A percentile compares a stretch with the other conserved stretches of the same genome.
Conservation (phyloP, 2,113 vertebrate species). For the Martes martes region DNA sequence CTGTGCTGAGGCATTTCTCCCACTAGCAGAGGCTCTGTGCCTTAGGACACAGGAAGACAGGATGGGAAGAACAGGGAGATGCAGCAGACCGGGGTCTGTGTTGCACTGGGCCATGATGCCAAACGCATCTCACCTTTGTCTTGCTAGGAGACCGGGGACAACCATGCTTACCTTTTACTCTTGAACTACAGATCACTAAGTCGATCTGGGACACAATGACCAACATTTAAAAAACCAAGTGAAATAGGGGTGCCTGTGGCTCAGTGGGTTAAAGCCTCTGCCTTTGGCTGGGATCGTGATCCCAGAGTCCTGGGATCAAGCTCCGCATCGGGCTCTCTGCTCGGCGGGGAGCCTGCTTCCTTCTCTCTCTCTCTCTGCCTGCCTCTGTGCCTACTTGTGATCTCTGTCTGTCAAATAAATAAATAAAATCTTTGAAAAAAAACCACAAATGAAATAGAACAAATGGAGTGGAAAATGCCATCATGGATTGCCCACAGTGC, state of each 20-base stretch:
- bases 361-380: too few relatives aligned
- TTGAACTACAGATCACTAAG: not conserved
- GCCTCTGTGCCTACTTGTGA: too few relatives aligned
- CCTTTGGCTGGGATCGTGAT: too few relatives aligned
- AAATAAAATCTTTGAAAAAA: too few relatives aligned
- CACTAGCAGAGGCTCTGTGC: not conserved
- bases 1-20: not conserved
- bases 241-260: not conserved
- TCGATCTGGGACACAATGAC: not conserved
- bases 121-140: not conserved
- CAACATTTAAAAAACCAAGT: not conserved
- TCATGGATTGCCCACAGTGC: not conserved
- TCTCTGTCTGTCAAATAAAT: too few relatives aligned
- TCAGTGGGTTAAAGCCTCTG: too few relatives aligned
- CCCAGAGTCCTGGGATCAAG: too few relatives aligned
- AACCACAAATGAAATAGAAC: not conserved
- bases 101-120: not conserved
- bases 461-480: not conserved
- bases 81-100: not conserved
- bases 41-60: fast-evolving
- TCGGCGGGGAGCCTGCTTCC: too few relatives aligned
- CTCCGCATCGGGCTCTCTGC: too few relatives aligned
- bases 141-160: not conserved
- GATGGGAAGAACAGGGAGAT: not conserved
- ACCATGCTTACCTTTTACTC: not conserved